phyloP scores from a whole-genome alignment of 2,888 invertebrate species.

The Caenorhabditis uteleia region DNA sequence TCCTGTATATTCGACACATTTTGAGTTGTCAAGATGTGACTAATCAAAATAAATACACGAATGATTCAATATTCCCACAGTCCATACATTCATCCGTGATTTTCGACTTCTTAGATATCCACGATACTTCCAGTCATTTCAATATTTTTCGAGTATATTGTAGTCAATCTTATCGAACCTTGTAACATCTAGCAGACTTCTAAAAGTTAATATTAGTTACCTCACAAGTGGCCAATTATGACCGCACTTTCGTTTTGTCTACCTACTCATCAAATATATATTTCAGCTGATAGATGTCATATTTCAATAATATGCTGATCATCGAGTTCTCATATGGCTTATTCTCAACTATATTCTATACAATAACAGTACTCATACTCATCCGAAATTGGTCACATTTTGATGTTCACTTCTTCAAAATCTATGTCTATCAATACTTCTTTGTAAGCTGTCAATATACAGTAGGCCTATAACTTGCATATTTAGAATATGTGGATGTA shows the following conservation, averaged over 20 bases:
- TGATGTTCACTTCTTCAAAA: slow-evolving; percentile 31
- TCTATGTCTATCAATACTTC: slow-evolving; percentile 25
- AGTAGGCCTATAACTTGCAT: background rate
- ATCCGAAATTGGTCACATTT: slow-evolving; percentile 23
- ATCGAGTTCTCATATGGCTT: slow-evolving; percentile 20
- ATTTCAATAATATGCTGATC: no score
- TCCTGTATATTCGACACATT: no score
- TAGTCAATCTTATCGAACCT: background rate
- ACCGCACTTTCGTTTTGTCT: no score
- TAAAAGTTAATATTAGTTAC: no score
- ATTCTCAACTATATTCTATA: slow-evolving; percentile 12
- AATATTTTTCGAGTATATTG: background rate
- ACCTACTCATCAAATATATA: no score
- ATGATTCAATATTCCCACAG: no score
- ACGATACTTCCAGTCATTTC: background rate
- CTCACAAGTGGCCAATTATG: no score
- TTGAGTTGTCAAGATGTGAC: no score
- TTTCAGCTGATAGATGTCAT: no score
- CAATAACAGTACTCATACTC: slow-evolving; percentile 16
- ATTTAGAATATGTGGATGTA: slow-evolving; percentile 26
- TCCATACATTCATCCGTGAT: no score
- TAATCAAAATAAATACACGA: no score
- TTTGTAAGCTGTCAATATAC: slow-evolving; percentile 34
- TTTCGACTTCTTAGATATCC: background rate
- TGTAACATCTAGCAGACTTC: background rate